These are phyloP conservation scores for Halocynthia aurantium DNA, from an alignment of 23 tunicate genomes.

Conservation along the genomic window DNA sequence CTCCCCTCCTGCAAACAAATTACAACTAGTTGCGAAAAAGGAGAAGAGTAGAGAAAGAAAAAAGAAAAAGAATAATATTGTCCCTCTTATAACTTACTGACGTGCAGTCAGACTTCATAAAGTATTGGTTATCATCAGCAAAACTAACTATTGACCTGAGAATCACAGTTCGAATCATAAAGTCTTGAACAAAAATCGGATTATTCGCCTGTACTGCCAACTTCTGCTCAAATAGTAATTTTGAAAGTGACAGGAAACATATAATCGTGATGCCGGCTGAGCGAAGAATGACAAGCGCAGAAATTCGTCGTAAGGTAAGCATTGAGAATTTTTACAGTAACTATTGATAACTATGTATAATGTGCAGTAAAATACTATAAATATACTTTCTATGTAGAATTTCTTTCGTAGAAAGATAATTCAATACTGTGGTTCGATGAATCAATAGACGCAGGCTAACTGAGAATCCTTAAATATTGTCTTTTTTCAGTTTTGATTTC, in stretches of 20 bases:
- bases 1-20: too few relatives aligned
- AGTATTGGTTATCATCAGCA: too few relatives aligned
- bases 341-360: not conserved
- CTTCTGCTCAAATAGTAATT: not conserved
- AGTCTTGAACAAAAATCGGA: too few relatives aligned
- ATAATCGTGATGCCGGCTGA: slow-evolving; percentile 34
- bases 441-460: not conserved
- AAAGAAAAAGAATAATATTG: too few relatives aligned
- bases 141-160: too few relatives aligned
- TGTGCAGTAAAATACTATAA: not conserved
- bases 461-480: not conserved
- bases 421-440: not conserved
- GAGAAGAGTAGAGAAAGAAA: too few relatives aligned
- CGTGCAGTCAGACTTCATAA: too few relatives aligned
- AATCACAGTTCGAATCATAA: too few relatives aligned
- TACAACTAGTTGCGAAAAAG: too few relatives aligned
- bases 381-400: not conserved
- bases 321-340: not conserved
- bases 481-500: not conserved
- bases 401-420: not conserved
- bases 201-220: too few relatives aligned
- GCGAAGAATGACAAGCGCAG: slow-evolving; percentile 55
- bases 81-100: too few relatives aligned
- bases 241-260: not conserved
- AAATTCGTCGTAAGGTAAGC: slow-evolving; percentile 50